phyloP scores from a whole-genome alignment of 2,888 invertebrate genomes.

The Drosophila fulvimacula region DNA sequence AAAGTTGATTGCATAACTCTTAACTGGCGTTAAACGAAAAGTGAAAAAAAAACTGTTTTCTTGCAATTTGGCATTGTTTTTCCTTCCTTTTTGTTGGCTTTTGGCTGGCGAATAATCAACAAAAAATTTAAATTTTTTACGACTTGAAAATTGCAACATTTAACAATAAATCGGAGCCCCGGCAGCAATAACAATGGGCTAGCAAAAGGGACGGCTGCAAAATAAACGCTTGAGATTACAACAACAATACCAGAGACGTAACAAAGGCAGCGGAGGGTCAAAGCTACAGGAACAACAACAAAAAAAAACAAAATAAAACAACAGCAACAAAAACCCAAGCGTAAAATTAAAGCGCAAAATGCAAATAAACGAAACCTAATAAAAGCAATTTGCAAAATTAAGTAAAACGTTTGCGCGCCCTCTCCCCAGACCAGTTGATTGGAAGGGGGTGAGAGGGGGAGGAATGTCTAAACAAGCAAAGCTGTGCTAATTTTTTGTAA shows the following conservation, averaged over 20 bases:
- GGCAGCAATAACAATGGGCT: constrained; percentile 21
- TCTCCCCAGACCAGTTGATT: constrained; percentile 6
- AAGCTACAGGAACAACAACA: constrained; percentile 17
- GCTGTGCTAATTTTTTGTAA: constrained; percentile 81
- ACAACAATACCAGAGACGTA: constrained; percentile 43
- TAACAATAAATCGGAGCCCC: constrained; percentile 55
- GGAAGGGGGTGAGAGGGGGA: neutral
- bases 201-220: constrained; percentile 26
- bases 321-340: constrained; percentile 35
- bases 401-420: constrained; percentile 66
- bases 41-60: constrained; percentile 47
- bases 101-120: constrained; percentile 5
- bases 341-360: constrained; percentile 80
- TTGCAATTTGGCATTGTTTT: constrained; percentile 62
- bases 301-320: neutral
- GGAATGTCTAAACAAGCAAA: constrained; percentile 70
- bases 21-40: constrained; percentile 45
- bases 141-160: constrained; percentile 75
- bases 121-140: constrained; percentile 63
- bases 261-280: constrained; percentile 68
- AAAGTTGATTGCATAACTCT: constrained; percentile 61
- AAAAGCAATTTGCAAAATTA: constrained; percentile 80
- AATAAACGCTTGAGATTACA: constrained; percentile 49
- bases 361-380: constrained; percentile 82
- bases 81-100: neutral